These are phyloP conservation scores for Dynastes hyllus DNA, from an alignment of 2,888 invertebrate species.

Conservation along the genomic window DNA sequence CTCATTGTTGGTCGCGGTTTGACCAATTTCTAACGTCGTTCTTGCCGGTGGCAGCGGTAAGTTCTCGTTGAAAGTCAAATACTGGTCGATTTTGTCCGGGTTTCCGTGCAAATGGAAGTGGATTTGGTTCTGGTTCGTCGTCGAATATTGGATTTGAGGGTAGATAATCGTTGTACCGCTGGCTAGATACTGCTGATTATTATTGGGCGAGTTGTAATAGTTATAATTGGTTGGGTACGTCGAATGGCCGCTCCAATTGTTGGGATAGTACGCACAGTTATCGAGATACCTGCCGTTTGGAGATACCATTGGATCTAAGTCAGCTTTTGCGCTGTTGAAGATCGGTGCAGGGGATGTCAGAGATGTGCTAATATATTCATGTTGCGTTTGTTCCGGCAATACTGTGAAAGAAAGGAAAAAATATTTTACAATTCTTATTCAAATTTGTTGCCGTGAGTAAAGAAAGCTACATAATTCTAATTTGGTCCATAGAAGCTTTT, in stretches of 20 bases:
- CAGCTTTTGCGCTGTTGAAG: conserved; percentile 65
- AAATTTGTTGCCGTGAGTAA: too few relatives aligned
- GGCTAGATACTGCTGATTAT: conserved; percentile 77
- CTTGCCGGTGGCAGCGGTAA: conserved; percentile 47
- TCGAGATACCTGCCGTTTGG: conserved; percentile 68
- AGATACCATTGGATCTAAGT: conserved; percentile 65
- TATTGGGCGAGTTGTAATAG: conserved; percentile 77
- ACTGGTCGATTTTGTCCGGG: conserved; percentile 80
- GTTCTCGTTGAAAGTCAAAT: conserved; percentile 73
- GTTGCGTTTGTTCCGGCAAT: conserved; percentile 65
- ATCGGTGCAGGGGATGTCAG: conserved; percentile 65
- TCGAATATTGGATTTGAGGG: conserved; percentile 84
- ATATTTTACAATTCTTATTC: too few relatives aligned
- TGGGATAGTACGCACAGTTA: conserved; percentile 74
- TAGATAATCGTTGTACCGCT: conserved; percentile 82
- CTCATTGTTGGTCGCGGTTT: conserved; percentile 67
- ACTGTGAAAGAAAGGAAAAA: conserved; percentile 61
- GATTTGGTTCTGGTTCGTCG: conserved; percentile 90
- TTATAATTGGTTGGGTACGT: conserved; percentile 78
- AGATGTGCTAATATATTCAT: conserved; percentile 67
- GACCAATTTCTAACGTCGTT: conserved; percentile 39
- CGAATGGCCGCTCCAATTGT: conserved; percentile 71
- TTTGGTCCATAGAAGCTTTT: too few relatives aligned
- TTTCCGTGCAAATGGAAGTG: conserved; percentile 84
- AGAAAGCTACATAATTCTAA: too few relatives aligned